phyloP scores from a whole-genome alignment of 2,797 vertebrate genomes.

The Smutsia temminckii region DNA sequence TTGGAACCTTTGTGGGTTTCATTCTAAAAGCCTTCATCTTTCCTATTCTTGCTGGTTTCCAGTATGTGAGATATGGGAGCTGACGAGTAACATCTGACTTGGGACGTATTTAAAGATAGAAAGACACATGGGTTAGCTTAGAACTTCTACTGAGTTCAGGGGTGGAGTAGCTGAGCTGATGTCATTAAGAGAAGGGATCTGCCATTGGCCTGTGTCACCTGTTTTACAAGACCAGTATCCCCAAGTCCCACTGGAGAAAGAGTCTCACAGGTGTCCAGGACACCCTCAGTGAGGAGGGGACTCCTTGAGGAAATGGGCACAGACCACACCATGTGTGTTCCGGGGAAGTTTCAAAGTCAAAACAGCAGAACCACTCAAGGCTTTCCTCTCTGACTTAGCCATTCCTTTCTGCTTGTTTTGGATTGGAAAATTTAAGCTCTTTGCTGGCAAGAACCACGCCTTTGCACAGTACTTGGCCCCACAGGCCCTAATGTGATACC shows the following conservation, averaged over 20 bases:
- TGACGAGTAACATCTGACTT: not conserved
- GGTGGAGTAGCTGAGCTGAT: not conserved
- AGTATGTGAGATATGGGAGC: not conserved
- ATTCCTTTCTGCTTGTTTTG: not conserved
- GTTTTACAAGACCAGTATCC: not conserved
- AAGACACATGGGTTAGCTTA: not conserved
- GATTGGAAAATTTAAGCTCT: not conserved
- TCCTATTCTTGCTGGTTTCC: not conserved
- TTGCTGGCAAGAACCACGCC: not conserved
- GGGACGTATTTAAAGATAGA: not conserved
- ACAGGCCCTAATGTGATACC: accelerated
- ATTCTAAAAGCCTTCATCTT: not conserved
- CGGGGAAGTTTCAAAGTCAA: not conserved
- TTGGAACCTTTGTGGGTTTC: not conserved
- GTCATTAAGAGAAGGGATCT: not conserved
- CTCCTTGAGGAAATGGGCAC: not conserved
- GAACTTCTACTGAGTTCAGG: not conserved
- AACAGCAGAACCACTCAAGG: not conserved
- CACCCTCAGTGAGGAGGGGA: not conserved
- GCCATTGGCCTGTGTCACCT: not conserved
- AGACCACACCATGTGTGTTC: not conserved
- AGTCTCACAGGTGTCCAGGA: not conserved
- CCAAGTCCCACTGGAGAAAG: not conserved
- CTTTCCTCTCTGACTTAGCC: not conserved
- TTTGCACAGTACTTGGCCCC: not conserved